phyloP scores from a whole-genome alignment of 1,140 invertebrate species.

The Meloidogyne floridensis region DNA sequence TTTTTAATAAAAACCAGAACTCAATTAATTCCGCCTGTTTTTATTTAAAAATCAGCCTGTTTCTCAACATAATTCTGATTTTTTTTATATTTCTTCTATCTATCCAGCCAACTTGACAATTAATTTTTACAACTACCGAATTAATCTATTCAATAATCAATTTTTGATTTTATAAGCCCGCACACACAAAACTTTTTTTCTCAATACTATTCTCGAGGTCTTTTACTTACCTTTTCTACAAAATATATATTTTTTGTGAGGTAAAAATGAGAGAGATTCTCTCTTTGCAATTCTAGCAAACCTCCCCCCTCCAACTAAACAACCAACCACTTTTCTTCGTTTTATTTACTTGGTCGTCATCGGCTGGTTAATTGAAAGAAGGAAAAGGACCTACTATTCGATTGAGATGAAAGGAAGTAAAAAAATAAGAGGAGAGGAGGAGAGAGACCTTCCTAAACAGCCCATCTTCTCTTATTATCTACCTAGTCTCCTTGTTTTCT shows the following conservation, averaged over 20 bases:
- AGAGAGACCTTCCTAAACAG: neutral
- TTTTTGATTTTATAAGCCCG: neutral
- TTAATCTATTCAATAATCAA: constrained; percentile 3
- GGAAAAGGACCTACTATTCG: neutral
- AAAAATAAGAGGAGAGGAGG: neutral
- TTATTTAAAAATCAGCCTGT: neutral
- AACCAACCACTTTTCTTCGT: neutral
- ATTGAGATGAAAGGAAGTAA: constrained; percentile 7
- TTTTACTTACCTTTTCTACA: neutral
- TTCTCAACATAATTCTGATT: neutral
- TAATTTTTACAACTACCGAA: neutral
- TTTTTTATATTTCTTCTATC: neutral
- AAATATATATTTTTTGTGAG: neutral
- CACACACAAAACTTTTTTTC: neutral
- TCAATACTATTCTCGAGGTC: neutral
- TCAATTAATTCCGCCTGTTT: neutral
- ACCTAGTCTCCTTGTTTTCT: neutral
- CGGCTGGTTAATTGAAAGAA: neutral
- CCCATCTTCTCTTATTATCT: neutral
- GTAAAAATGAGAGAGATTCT: neutral
- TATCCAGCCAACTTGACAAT: neutral
- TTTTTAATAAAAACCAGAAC: neutral
- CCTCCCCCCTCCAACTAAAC: neutral
- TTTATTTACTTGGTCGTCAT: neutral
- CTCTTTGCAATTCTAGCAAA: constrained; percentile 7